Base-by-base conservation (phyloP, 1,140 invertebrate species). In the Arion vulgaris region DNA sequence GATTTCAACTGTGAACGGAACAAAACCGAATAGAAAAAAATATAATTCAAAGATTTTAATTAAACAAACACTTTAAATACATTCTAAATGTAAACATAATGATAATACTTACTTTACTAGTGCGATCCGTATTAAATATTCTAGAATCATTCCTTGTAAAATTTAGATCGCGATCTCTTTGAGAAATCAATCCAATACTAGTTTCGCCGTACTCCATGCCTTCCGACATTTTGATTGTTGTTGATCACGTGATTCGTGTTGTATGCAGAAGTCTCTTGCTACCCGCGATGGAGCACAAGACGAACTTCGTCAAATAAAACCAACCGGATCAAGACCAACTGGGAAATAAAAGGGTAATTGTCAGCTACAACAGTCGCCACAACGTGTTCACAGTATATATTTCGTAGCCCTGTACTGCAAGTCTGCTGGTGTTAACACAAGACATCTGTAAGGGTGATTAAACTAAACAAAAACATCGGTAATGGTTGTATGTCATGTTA, bases 161-260 rank as follows among this genome's bases (percentile, higher is more conserved):
- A 57, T 86, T 85, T 76, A 87, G 38, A 36, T 87, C 84, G 69
- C 86, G 82, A 57, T 89, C 87, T 68, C 83, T 81, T 78, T 88
- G 85, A 39, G 88, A 86, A 39, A 89, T 79, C 28, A 87, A 79
- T 32, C 86, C 86, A 85, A 83, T 83, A 81, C 85, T 84, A 68
- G 85, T 81, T 78, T 82, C 86, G 53, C 81, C 85, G 75, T 85
- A 84, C 68, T 86, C 83, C 86, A 88, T 76, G 87, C 86, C 87
- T 83, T 88, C 86, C 88, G 88, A 88, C 88, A 88, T 87, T 88
- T 88, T 88, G 87, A 74, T 87, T 86, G 83, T 85, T 82, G 49
- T 45, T 66, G 73, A 81, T 86, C 87, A 88, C 86, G 87, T 88
- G 87, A 87, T 86, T 77, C 38, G 51, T 32, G 72, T 72, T n/a